A percentile compares a stretch with the other conserved stretches of the same genome.
phyloP scores from a whole-genome alignment of 2,797 vertebrate species.

The Ctenopoma kingsleyae region DNA sequence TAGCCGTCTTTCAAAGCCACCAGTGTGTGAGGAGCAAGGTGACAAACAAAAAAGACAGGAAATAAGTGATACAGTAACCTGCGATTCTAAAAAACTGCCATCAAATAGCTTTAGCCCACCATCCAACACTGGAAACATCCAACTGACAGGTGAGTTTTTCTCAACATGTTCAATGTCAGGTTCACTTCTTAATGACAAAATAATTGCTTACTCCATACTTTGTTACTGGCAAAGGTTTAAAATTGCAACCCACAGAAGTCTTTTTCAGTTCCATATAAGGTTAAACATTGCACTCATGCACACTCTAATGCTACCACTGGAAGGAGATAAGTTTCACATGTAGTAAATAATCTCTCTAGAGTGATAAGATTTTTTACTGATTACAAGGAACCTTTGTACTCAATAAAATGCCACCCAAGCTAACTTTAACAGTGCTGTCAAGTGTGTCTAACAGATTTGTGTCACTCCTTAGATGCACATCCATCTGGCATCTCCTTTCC shows the following conservation, averaged over 20 bases:
- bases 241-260: not conserved
- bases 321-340: conserved; percentile 8
- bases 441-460: conserved; percentile 59
- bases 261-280: not conserved
- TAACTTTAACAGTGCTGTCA: conserved; percentile 36
- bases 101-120: conserved; percentile 67
- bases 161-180: not conserved
- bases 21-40: conserved; percentile 45
- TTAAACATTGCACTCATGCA: conserved; percentile 47
- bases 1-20: conserved; percentile 59
- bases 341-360: conserved; percentile 47
- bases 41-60: conserved; percentile 52
- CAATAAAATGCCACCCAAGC: conserved; percentile 31
- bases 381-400: conserved; percentile 64
- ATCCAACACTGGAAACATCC: conserved; percentile 32
- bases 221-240: not conserved
- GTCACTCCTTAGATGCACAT: conserved; percentile 79
- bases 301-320: not conserved
- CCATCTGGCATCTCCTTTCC: conserved; percentile 33
- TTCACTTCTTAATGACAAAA: not conserved
- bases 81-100: conserved; percentile 79
- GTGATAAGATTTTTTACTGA: conserved; percentile 47
- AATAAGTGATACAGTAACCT: conserved; percentile 21
- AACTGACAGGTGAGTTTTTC: conserved; percentile 71
- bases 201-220: not conserved